Evolutionary conservation across 2,113 vertebrate genomes (phyloP).

Genomic region (Pteruthius melanotis): DNA sequence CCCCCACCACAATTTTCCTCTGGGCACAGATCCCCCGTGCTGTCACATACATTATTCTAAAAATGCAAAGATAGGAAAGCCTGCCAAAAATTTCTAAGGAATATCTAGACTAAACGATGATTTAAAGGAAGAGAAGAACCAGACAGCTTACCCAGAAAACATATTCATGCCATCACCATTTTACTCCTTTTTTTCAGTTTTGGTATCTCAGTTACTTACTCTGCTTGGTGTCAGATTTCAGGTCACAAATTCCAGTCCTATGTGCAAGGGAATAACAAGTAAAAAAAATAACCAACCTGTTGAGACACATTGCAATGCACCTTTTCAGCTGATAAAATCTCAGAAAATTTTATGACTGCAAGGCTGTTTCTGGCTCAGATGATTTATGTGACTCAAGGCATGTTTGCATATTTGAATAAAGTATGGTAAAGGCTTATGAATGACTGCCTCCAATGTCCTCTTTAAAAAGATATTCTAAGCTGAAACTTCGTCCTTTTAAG

Average conservation of each 20-base stretch:
- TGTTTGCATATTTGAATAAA: background rate
- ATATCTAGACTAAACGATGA: slow-evolving; percentile 5
- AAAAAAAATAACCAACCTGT: background rate
- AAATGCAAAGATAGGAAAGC: background rate
- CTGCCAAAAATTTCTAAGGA: background rate
- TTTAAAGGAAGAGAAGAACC: slow-evolving; percentile 8
- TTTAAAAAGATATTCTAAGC: background rate
- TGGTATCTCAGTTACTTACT: background rate
- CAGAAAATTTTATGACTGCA: background rate
- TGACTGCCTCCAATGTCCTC: background rate
- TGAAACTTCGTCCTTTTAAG: background rate
- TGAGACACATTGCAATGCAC: background rate
- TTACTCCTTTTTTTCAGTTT: background rate
- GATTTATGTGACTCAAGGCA: background rate
- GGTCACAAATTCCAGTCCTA: background rate
- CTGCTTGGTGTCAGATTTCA: slow-evolving; percentile 3
- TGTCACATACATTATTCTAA: background rate
- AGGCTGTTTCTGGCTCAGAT: background rate
- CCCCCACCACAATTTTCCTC: background rate
- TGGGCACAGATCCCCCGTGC: background rate
- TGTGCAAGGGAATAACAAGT: background rate
- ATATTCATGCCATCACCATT: background rate
- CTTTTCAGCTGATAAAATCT: background rate
- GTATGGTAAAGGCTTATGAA: fast-evolving
- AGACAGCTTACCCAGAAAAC: background rate